Percentiles rank a stretch among this genome's conserved stretches.
Evolutionary conservation across 2,888 invertebrate species (phyloP).

Genomic region (Lypha dubia): DNA sequence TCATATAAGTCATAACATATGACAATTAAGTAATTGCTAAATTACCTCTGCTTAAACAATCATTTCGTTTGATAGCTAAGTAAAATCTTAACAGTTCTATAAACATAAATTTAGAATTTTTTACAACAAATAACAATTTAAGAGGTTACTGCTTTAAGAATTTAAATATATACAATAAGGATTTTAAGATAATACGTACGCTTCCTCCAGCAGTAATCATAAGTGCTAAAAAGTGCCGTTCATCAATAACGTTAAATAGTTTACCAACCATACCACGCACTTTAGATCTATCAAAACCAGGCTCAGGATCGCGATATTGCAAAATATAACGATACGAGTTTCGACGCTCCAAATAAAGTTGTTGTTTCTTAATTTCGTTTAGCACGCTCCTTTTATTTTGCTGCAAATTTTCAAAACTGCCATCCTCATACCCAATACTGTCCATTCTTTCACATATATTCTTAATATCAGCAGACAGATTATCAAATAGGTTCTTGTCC

Average conservation of each 20-base stretch:
- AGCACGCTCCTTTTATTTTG: slow-evolving; percentile 84
- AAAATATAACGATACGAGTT: slow-evolving; percentile 84
- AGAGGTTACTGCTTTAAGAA: no score
- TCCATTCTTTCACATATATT: slow-evolving; percentile 83
- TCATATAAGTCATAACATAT: no score
- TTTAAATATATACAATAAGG: no score
- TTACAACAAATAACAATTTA: no score
- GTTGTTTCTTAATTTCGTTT: slow-evolving; percentile 85
- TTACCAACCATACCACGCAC: slow-evolving; percentile 92
- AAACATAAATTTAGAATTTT: no score
- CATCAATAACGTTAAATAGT: slow-evolving; percentile 89
- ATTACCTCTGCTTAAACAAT: no score
- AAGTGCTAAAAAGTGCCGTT: slow-evolving; percentile 89
- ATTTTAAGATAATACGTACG: slow-evolving; percentile 84
- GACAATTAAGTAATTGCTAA: no score
- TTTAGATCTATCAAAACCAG: slow-evolving; percentile 87
- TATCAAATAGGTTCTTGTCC: slow-evolving; percentile 86
- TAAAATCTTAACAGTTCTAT: no score
- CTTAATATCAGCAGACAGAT: slow-evolving; percentile 85
- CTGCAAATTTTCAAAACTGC: slow-evolving; percentile 85
- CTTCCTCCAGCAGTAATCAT: slow-evolving; percentile 93
- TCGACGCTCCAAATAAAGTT: slow-evolving; percentile 79
- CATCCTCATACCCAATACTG: slow-evolving; percentile 86
- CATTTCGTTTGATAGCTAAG: no score
- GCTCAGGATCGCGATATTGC: slow-evolving; percentile 90